Conservation (phyloP, 2,113 vertebrate species). For the Esox niger region DNA sequence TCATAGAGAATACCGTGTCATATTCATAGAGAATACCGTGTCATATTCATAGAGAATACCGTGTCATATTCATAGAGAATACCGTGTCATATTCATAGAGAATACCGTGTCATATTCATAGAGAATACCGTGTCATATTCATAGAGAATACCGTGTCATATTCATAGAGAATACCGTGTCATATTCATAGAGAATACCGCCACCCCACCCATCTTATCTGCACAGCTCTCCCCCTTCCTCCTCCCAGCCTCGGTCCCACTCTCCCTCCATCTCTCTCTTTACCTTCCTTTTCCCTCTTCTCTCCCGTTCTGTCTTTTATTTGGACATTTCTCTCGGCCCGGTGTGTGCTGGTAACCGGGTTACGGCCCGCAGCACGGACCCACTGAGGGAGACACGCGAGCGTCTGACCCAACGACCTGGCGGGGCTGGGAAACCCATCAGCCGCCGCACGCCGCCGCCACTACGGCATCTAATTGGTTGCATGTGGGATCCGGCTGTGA, state of each 20-base stretch:
- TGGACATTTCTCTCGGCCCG: neutral
- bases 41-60: no score
- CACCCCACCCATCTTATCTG: neutral
- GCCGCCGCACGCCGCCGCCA: constrained; percentile 1
- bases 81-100: no score
- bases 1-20: no score
- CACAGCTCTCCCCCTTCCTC: neutral
- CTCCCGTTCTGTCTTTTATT: neutral
- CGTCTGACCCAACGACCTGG: neutral
- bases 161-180: no score
- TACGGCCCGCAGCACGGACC: constrained; percentile 12
- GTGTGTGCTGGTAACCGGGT: constrained; percentile 21
- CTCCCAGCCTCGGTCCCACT: neutral
- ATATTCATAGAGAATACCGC: no score
- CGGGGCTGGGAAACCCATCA: constrained; percentile 65
- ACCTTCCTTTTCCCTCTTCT: neutral
- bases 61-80: no score
- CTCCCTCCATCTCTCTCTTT: neutral
- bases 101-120: no score
- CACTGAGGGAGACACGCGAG: constrained; percentile 27
- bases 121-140: no score
- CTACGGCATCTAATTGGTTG: constrained; percentile 58
- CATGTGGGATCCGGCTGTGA: constrained; percentile 49
- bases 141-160: no score
- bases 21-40: no score